Percentiles rank a stretch among this genome's conserved stretches.
Evolutionary conservation across 2,113 vertebrate genomes (phyloP).

Genomic region (Colistium nudipinnis): DNA sequence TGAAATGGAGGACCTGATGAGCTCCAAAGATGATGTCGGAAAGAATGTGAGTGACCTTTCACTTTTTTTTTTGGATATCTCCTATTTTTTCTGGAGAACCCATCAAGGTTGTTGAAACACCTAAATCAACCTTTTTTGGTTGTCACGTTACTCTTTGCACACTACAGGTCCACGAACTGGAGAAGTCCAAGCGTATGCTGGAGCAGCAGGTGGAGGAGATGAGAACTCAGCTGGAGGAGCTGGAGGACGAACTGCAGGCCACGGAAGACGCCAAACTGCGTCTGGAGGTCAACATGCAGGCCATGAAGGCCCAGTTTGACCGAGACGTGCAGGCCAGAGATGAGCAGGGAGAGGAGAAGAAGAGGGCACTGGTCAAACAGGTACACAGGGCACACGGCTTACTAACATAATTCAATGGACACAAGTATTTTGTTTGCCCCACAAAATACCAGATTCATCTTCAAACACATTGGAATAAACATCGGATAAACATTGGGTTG

Average conservation of each 20-base stretch:
- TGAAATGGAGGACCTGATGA: constrained; percentile 98
- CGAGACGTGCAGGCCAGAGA: constrained; percentile 91
- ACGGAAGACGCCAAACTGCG: constrained; percentile 97
- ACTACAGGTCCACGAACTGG: constrained; percentile 91
- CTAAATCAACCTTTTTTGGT: not conserved
- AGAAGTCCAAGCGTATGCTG: constrained; percentile 95
- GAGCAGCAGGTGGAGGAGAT: constrained; percentile 98
- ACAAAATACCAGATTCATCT: not conserved
- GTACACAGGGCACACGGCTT: constrained; percentile 62
- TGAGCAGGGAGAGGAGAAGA: constrained; percentile 97
- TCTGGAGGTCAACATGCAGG: constrained; percentile 99
- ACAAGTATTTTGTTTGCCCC: not conserved
- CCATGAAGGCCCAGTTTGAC: constrained; percentile 98
- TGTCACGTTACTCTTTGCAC: not conserved
- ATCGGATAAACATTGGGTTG: not conserved
- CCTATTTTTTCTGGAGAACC: not conserved
- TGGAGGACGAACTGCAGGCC: constrained; percentile 97
- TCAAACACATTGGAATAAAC: not conserved
- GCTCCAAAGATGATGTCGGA: constrained; percentile 97
- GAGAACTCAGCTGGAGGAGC: constrained; percentile 95
- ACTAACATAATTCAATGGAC: not conserved
- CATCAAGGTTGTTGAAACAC: not conserved
- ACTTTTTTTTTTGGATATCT: not conserved
- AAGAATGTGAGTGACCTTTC: constrained; percentile 87
- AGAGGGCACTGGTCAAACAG: constrained; percentile 93